Base-by-base conservation (phyloP, 2,113 vertebrate genomes). In the Meleagris gallopavo region DNA sequence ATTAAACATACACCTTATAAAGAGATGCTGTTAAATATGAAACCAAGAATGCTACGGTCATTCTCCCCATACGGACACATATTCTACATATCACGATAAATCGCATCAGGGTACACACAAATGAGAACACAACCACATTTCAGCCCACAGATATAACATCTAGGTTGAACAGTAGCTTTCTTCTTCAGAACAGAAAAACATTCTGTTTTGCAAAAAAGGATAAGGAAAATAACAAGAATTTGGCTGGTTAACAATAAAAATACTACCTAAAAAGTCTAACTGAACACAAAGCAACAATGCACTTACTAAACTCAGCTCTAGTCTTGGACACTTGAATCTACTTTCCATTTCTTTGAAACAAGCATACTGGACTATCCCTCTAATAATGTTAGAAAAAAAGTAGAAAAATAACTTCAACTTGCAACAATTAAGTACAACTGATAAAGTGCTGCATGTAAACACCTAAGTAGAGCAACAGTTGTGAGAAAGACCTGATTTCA, bases 341-440 rank as follows among this genome's bases (percentile, higher is more conserved):
- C 50, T 88, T 89, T 58, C 50, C 41, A 41, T 54, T 50, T 71
- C 16, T 91, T 4, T 62, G 25, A 91, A 87, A 74, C 10, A 66
- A 94, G 85, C 22, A 11, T 66, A 83, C n/a, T 55, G 62, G 36
- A 79, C 58, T 76, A 41, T n/a, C 17, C 36, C 25, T 66, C 15
- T 38, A 83, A 15, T 5, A 85, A 4, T 12, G 5, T 48, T 72
- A 43, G 12, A 72, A 18, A 67, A 46, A 85, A 74, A 6, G 1
- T 70, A 74, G 13, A 18, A 57, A 46, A 16, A 2, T 65, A 95
- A 89, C 43, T 89, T 87, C 34, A 91, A 73, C 36, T 55, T 86
- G 72, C 60, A 80, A 57, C 0, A 0, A 52, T 43, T 60, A 74
- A 2, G 29, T 24, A 66, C 0, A 0, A 41, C 24, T 36, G 13